Evolutionary conservation across 2,888 invertebrate species (phyloP).

Genomic region (Acleris sparsana): DNA sequence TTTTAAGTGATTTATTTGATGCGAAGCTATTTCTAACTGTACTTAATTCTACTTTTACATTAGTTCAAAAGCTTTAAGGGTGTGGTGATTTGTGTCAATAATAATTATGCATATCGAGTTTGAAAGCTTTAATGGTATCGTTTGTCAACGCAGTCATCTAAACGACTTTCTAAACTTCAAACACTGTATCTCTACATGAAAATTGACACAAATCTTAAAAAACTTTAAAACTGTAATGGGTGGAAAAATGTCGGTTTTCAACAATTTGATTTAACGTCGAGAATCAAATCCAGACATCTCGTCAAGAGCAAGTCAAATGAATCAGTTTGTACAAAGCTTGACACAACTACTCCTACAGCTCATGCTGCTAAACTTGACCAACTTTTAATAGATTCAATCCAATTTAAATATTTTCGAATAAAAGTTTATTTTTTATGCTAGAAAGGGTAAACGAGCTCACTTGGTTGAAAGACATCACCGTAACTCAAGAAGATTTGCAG

Average conservation of each 20-base stretch:
- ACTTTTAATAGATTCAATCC: not conserved
- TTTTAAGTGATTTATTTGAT: conserved; percentile 24
- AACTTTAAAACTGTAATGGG: conserved; percentile 40
- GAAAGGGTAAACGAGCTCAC: too few relatives aligned
- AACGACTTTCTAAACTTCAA: not conserved
- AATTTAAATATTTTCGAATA: too few relatives aligned
- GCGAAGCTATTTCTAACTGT: conserved; percentile 51
- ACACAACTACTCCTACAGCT: conserved; percentile 36
- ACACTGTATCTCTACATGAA: not conserved
- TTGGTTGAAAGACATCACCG: too few relatives aligned
- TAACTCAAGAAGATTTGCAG: too few relatives aligned
- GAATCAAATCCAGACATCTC: conserved; percentile 64
- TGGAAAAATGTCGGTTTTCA: conserved; percentile 66
- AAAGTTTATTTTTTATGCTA: too few relatives aligned
- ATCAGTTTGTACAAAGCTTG: conserved; percentile 62
- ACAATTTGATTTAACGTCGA: conserved; percentile 55
- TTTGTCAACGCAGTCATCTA: conserved; percentile 11
- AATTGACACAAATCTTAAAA: conserved; percentile 49
- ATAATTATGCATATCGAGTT: conserved; percentile 38
- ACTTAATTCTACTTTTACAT: conserved; percentile 24
- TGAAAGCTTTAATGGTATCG: conserved; percentile 9
- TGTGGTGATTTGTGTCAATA: conserved; percentile 59
- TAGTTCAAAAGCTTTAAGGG: conserved; percentile 44
- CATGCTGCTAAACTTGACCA: conserved; percentile 19
- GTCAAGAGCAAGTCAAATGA: conserved; percentile 82